Percentiles rank a stretch among this genome's conserved stretches.
Conservation (phyloP, 2,888 invertebrate genomes). For the Galerucella nymphaeae region DNA sequence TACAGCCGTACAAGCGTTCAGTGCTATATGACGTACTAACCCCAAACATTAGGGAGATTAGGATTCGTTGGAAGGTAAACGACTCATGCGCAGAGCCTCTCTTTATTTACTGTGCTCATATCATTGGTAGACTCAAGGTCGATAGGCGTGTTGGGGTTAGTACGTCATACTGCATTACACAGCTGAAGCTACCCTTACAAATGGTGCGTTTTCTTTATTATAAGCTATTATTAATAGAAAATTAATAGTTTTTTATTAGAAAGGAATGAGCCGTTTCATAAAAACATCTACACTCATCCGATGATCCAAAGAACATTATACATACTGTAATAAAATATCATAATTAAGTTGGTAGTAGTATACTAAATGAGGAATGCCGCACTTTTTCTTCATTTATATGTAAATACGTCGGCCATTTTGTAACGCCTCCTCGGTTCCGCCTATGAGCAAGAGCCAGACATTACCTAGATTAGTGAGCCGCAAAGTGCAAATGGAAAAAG, state of each 20-base stretch:
- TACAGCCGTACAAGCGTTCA: too few species aligned
- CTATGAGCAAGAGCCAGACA: slow-evolving; percentile 49
- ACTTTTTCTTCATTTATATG: slow-evolving; percentile 60
- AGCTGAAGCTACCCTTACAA: too few species aligned
- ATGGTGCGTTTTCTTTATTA: too few species aligned
- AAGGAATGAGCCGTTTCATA: neutral
- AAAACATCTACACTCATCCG: neutral
- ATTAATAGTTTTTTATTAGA: neutral
- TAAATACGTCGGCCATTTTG: slow-evolving; percentile 60
- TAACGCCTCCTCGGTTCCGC: slow-evolving; percentile 57
- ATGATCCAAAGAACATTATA: slow-evolving; percentile 4
- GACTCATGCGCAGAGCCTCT: too few species aligned
- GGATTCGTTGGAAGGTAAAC: too few species aligned
- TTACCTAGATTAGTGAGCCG: slow-evolving; percentile 45
- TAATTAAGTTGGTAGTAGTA: slow-evolving; percentile 40
- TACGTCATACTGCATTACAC: too few species aligned
- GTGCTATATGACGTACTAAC: too few species aligned
- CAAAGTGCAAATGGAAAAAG: slow-evolving; percentile 18
- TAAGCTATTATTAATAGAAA: too few species aligned
- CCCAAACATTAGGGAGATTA: too few species aligned
- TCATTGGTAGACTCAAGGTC: too few species aligned
- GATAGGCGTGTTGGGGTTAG: too few species aligned
- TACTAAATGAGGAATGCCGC: slow-evolving; percentile 38
- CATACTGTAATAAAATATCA: slow-evolving; percentile 36
- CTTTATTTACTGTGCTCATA: too few species aligned